A percentile compares a stretch with the other conserved stretches of the same genome.
Evolutionary conservation across 2,113 vertebrate species (phyloP).

Genomic region (Pseudorhombus dupliciocellatus): DNA sequence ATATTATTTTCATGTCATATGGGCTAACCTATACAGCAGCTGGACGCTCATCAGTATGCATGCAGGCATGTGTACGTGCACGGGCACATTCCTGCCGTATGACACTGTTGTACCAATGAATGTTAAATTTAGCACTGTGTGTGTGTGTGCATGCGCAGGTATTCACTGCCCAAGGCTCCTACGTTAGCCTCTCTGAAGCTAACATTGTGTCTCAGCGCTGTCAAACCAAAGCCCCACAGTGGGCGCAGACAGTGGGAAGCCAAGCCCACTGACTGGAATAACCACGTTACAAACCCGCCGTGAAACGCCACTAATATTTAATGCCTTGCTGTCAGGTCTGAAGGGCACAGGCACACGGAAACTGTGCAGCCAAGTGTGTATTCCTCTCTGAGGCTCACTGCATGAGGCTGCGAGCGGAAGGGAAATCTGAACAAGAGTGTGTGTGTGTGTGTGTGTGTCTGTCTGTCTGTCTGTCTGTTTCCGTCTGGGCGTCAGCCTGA

Average conservation of each 20-base stretch:
- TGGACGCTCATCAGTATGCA: neutral
- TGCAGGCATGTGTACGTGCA: neutral
- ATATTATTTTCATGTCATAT: neutral
- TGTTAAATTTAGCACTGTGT: constrained; percentile 17
- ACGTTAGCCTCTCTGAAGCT: constrained; percentile 25
- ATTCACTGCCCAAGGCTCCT: constrained; percentile 11
- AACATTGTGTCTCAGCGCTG: constrained; percentile 33
- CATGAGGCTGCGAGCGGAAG: constrained; percentile 37
- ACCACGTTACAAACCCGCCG: constrained; percentile 69
- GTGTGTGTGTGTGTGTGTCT: neutral
- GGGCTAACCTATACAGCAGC: neutral
- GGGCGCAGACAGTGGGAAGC: constrained; percentile 40
- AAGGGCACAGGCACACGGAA: constrained; percentile 53
- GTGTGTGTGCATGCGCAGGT: neutral
- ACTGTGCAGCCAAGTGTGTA: constrained; percentile 61
- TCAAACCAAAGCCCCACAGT: constrained; percentile 51
- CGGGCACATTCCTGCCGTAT: neutral
- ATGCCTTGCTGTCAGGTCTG: constrained; percentile 71
- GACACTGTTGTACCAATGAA: constrained; percentile 1
- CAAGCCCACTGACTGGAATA: constrained; percentile 69
- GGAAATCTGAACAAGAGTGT: constrained; percentile 25
- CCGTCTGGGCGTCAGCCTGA: constrained; percentile 19
- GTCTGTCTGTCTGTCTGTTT: constrained; percentile 4
- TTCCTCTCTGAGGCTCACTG: constrained; percentile 35
- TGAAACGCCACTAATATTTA: constrained; percentile 74